Base-by-base conservation (phyloP, 1,140 invertebrate genomes). In the Amphibalanus amphitrite region DNA sequence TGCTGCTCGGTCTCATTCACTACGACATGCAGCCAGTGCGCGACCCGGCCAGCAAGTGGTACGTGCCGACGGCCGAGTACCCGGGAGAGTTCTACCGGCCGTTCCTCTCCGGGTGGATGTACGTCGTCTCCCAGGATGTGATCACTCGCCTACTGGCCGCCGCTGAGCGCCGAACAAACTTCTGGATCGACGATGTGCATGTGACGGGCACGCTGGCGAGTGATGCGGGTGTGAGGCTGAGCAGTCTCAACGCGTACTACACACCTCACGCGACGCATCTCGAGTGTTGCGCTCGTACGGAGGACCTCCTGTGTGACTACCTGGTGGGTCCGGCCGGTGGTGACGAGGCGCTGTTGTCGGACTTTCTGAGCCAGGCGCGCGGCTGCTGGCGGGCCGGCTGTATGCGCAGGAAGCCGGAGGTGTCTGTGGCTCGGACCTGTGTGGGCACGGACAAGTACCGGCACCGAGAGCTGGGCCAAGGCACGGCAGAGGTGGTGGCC, bases 131-230 rank as follows among this genome's bases (percentile, higher is more conserved):
- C 71, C 82, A 84, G 0, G 76, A 82, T 13, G 86, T 85, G 6
- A 77, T 76, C 28, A 79, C 80, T 71, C 70, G 71, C 0, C 75
- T 91, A 25, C 78, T 85, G 8, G 70, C 79, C 8, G 79, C 82
- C 69, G 80, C 82, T 26, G 73, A 79, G 67, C 72, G 75, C 29
- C 75, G 79, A 29, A 78, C 82, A 26, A 89, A 87, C 75, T 92
- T 93, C 80, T 93, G 90, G 90, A 91, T 93, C 72, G 91, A 93
- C 78, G 91, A 93, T 79, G 86, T 90, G 10, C 87, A 86, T 78
- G 77, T 93, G 0, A 92, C 90, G 25, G 91, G 91, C 17, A 84
- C 90, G 70, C 80, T 92, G 69, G 82, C 87, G 8, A 78, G 86
- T 67, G 79, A 83, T 70, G 76, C 85, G 33, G 80, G 82, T 64